Percentiles rank a stretch among this genome's conserved stretches.
These are phyloP conservation scores for Magallana angulata DNA, from an alignment of 1,140 invertebrate species.

Conservation along the genomic window DNA sequence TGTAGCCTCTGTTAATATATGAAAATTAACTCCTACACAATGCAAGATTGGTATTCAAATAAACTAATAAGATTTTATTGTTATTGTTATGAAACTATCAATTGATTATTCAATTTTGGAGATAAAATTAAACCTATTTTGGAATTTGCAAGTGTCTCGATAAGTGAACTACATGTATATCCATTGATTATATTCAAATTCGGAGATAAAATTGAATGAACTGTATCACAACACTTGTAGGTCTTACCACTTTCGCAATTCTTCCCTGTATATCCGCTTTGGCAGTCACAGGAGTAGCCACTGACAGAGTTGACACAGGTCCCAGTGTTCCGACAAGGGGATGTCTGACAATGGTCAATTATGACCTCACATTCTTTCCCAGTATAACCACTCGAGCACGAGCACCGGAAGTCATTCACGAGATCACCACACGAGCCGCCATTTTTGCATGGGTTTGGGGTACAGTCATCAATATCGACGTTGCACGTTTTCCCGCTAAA, in stretches of 20 bases:
- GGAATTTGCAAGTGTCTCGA: no score
- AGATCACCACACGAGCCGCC: slow-evolving; percentile 58
- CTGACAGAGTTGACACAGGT: slow-evolving; percentile 70
- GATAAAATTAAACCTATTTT: no score
- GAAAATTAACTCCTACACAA: no score
- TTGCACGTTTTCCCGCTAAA: slow-evolving; percentile 83
- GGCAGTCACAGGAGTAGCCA: slow-evolving; percentile 75
- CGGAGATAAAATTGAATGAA: no score
- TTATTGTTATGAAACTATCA: no score
- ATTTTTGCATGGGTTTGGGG: slow-evolving; percentile 64
- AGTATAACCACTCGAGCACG: slow-evolving; percentile 11
- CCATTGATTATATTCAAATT: no score
- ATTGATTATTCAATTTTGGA: no score
- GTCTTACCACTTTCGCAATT: slow-evolving; percentile 72
- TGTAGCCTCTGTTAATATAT: background rate
- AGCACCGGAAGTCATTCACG: slow-evolving; percentile 81
- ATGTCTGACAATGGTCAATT: slow-evolving; percentile 92
- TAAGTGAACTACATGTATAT: no score
- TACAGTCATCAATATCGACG: slow-evolving; percentile 81
- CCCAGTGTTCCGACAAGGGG: slow-evolving; percentile 86
- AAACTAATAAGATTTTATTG: no score
- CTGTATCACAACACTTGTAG: no score
- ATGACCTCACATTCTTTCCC: slow-evolving; percentile 77
- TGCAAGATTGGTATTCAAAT: no score
- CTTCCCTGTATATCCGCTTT: slow-evolving; percentile 59